Conservation (phyloP, 2,797 vertebrate species). For the Melanotaenia trifasciata region DNA sequence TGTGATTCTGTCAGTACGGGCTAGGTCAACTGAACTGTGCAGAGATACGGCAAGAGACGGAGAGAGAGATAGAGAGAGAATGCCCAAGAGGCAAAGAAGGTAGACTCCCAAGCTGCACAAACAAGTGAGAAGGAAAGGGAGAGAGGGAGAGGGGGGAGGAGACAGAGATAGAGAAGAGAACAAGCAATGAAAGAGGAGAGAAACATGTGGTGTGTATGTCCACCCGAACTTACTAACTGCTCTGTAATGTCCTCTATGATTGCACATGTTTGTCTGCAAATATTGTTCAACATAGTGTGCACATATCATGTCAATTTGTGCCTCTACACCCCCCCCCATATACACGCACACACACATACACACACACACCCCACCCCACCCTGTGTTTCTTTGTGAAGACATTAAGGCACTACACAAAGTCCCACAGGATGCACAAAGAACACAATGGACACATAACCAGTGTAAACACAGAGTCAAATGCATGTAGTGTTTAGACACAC, state of each 20-base stretch:
- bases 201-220: constrained; percentile 30
- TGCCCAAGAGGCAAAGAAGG: constrained; percentile 78
- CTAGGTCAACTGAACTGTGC: constrained; percentile 72
- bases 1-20: constrained; percentile 73
- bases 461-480: constrained; percentile 45
- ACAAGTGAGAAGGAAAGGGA: constrained; percentile 67
- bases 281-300: constrained; percentile 46
- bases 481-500: constrained; percentile 1
- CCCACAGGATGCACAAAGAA: constrained; percentile 69
- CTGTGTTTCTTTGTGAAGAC: constrained; percentile 62
- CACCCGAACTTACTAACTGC: constrained; percentile 32
- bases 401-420: constrained; percentile 65
- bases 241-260: constrained; percentile 38
- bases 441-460: constrained; percentile 56
- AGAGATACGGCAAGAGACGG: constrained; percentile 26
- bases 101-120: constrained; percentile 79
- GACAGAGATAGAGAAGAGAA: constrained; percentile 68
- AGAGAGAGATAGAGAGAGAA: constrained; percentile 54
- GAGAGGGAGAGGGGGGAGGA: constrained; percentile 52
- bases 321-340: constrained; percentile 25
- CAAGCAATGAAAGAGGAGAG: constrained; percentile 52
- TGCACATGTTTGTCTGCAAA: constrained; percentile 53
- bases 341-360: too few species aligned
- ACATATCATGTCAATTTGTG: constrained; percentile 44
- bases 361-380: constrained; percentile 13